Conservation (phyloP, 2,888 invertebrate genomes). For the Fissipunctia ypsillon region DNA sequence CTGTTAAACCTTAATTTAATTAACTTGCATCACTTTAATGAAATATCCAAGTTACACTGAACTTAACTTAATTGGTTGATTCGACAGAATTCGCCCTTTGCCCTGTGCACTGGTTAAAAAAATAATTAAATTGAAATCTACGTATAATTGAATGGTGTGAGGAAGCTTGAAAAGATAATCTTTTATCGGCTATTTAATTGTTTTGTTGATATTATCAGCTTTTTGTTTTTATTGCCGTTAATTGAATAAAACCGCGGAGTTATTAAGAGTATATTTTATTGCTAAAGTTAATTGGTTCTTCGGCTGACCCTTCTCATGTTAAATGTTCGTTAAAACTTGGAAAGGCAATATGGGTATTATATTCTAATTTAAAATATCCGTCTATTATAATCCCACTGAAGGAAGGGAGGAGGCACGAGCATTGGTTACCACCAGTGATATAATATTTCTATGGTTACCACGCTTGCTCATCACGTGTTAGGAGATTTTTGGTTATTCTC, state of each 20-base stretch:
- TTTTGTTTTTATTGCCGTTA: conserved; percentile 17
- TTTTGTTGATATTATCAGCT: conserved; percentile 28
- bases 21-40: conserved; percentile 28
- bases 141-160: conserved; percentile 24
- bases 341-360: conserved; percentile 14
- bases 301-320: conserved; percentile 21
- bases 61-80: conserved; percentile 21
- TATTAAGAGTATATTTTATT: conserved; percentile 35
- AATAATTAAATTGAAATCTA: conserved; percentile 34
- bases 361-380: conserved; percentile 9
- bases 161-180: conserved; percentile 21
- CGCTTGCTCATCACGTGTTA: not conserved
- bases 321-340: conserved; percentile 37
- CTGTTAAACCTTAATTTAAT: not conserved
- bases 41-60: conserved; percentile 25
- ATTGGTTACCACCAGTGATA: not conserved
- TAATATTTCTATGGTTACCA: no score
- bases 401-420: not conserved
- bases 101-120: conserved; percentile 29
- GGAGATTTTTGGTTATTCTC: not conserved
- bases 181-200: conserved; percentile 34
- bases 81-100: conserved; percentile 21
- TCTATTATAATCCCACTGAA: conserved; percentile 1
- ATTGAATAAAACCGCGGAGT: conserved; percentile 18
- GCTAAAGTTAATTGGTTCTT: conserved; percentile 23